Evolutionary conservation across 2,113 vertebrate species (phyloP), one percentile per base, ranked within the genome.

Genomic region (Lepus americanus): DNA sequence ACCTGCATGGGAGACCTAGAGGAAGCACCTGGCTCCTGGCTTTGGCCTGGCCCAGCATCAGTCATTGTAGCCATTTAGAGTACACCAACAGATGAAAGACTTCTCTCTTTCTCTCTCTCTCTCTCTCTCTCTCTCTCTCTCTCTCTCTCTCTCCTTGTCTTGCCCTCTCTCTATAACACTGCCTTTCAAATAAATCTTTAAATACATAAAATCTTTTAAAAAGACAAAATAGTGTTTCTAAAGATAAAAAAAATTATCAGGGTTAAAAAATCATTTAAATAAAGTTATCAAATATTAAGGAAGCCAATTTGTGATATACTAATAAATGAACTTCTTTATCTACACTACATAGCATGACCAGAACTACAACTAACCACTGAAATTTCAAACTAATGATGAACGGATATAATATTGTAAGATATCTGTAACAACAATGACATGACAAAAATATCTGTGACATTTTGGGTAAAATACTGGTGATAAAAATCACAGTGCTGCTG

Each of bases 201-300:
- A 59, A 17, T 59, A 59, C 55, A 59, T 59, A 17, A 59, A 17
- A 59, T 59, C 55, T 59, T 59, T 16, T 59, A 59, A 59, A 59
- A 59, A 59, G 17, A 59, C 13, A 59, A 73, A 89, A 92, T 31
- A 73, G 67, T 51, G 19, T 55, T 90, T 96, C 83, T 66, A 92
- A 96, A 87, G 84, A 22, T 55, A 39, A 44, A 33, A 73, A 85
- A 78, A 69, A 39, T 79, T 59, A 31, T 10, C 9, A 83, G 31
- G 12, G 33, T 59, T 89, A 87, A 49, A 82, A 74, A 81, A 44
- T 55, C 59, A 87, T 27, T 49, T 64, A 59, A 66, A 51, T 23
- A 76, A 2, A 76, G 33, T 77, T 89, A 95, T 86, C 84, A 94
- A 89, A 86, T 91, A 94, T 61, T 70, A 89, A 95, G 88, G 89